Conservation (phyloP, 2,113 vertebrate species). For the Anarhynchus alexandrinus region DNA sequence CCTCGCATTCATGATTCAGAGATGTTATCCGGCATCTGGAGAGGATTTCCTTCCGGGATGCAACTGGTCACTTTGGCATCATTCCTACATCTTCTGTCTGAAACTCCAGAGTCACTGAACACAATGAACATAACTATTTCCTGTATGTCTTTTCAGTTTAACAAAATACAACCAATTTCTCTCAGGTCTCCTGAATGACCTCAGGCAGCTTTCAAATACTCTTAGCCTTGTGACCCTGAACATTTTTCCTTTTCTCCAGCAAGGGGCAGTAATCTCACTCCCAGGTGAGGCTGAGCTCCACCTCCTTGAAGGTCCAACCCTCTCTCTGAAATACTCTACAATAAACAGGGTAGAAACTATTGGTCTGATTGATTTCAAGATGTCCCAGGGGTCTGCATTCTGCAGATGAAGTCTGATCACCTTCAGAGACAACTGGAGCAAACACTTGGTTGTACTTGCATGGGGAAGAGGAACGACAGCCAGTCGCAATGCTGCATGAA, state of each 20-base stretch:
- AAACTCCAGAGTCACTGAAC: neutral
- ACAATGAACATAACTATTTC: neutral
- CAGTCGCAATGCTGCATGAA: neutral
- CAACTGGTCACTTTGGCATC: neutral
- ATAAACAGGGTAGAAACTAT: neutral
- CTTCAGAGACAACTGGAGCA: neutral
- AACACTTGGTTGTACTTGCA: neutral
- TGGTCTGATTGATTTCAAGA: neutral
- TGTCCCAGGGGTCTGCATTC: neutral
- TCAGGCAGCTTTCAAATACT: neutral
- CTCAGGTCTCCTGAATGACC: neutral
- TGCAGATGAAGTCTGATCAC: neutral
- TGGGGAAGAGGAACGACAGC: neutral
- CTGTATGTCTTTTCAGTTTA: neutral
- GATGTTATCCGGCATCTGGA: neutral
- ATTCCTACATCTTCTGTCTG: neutral
- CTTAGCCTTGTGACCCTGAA: neutral
- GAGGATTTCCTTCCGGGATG: neutral
- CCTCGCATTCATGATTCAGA: neutral
- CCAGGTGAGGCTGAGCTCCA: neutral
- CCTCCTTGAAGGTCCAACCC: neutral
- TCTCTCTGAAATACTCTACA: neutral
- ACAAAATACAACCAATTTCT: neutral
- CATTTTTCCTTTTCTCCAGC: neutral
- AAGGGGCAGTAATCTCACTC: neutral